Conservation (phyloP, 2,797 vertebrate genomes). For the Anabas testudineus region DNA sequence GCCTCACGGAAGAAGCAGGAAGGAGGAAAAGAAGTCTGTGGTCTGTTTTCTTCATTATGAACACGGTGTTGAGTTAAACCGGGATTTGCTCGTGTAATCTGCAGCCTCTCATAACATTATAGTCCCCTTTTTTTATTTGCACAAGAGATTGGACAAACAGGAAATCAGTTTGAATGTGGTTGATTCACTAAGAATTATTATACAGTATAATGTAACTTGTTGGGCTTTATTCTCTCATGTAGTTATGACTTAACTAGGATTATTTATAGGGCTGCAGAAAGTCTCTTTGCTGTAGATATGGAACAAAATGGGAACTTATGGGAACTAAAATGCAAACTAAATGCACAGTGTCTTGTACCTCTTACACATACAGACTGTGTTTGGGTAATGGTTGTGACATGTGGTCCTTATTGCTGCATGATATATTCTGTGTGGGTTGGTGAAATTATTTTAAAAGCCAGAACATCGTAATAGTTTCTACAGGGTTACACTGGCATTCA, state of each 20-base stretch:
- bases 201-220: background rate
- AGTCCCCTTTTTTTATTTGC: background rate
- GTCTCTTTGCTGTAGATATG: background rate
- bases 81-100: background rate
- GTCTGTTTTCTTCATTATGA: background rate
- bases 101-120: no score
- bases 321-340: background rate
- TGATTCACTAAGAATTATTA: background rate
- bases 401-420: background rate
- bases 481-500: no score
- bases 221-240: background rate
- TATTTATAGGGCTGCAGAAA: background rate
- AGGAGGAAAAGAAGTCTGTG: conserved; percentile 3
- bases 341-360: background rate
- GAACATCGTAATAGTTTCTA: no score
- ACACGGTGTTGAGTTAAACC: background rate
- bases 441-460: no score
- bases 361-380: background rate
- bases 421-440: background rate
- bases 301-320: background rate
- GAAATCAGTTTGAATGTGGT: background rate
- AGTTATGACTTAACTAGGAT: background rate
- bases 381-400: background rate
- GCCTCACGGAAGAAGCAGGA: conserved; percentile 22
- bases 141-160: conserved; percentile 4